Percentiles rank a stretch among this genome's conserved stretches.
phyloP scores from a whole-genome alignment of 2,113 vertebrate genomes.

The Laterallus jamaicensis region DNA sequence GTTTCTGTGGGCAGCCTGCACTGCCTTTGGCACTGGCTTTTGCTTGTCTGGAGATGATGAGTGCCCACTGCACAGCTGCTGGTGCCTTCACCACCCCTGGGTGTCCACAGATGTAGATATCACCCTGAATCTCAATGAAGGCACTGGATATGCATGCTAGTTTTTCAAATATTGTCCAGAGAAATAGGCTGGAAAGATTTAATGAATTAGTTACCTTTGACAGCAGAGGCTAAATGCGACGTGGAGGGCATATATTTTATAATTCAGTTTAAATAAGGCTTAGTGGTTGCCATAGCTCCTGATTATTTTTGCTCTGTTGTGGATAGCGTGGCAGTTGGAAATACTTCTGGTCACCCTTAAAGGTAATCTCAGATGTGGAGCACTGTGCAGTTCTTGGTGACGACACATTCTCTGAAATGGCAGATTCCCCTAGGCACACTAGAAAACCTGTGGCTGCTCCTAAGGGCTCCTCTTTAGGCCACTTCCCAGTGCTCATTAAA shows the following conservation, averaged over 20 bases:
- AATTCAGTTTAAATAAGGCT: neutral
- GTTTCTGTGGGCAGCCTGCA: neutral
- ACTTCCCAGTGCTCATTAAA: neutral
- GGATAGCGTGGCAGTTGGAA: neutral
- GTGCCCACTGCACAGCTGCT: neutral
- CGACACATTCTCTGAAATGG: neutral
- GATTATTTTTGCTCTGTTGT: neutral
- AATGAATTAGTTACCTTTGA: neutral
- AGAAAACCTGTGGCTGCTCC: neutral
- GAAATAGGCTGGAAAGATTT: neutral
- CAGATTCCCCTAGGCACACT: neutral
- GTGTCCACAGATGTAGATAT: neutral
- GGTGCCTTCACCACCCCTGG: neutral
- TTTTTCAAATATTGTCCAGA: neutral
- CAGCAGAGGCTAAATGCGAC: rapidly evolving
- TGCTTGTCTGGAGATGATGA: too few relatives aligned
- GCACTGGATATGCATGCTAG: neutral
- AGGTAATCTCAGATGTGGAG: neutral
- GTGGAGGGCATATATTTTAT: neutral
- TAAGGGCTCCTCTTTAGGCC: neutral
- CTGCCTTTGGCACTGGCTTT: neutral
- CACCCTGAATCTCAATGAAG: neutral
- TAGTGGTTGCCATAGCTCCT: neutral
- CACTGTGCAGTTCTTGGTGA: neutral
- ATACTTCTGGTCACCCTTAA: neutral